A percentile compares a stretch with the other conserved stretches of the same genome.
Evolutionary conservation across 2,888 invertebrate genomes (phyloP).

Genomic region (Pomacea canaliculata): DNA sequence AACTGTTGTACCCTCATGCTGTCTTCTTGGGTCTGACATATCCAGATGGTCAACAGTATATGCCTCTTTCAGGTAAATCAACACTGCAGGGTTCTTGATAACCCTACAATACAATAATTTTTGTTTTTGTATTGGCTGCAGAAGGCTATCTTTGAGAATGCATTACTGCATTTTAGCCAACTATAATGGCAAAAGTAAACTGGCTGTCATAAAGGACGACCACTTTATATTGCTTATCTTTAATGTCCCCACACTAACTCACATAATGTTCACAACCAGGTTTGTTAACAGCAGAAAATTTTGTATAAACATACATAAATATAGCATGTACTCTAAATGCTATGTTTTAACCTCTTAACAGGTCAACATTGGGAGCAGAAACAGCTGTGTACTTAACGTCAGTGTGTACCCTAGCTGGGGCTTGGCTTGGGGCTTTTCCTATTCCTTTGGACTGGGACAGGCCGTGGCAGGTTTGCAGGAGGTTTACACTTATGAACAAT

Average conservation of each 20-base stretch:
- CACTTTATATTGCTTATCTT: no score
- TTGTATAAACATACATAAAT: not conserved
- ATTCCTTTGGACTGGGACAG: constrained; percentile 93
- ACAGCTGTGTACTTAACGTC: constrained; percentile 42
- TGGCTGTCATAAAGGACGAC: no score
- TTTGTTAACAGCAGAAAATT: not conserved
- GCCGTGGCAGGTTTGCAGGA: constrained; percentile 80
- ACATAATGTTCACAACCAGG: not conserved
- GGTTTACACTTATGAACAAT: not conserved
- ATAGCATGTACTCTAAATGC: not conserved
- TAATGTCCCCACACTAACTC: no score
- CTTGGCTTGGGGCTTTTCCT: constrained; percentile 87
- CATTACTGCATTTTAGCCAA: no score
- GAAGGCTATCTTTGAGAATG: not conserved
- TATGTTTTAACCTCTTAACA: constrained; percentile 31
- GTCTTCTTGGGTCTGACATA: constrained; percentile 45
- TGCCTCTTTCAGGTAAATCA: constrained; percentile 43
- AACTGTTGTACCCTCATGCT: constrained; percentile 48
- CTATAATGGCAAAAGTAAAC: no score
- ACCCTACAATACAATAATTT: not conserved
- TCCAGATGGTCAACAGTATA: constrained; percentile 50
- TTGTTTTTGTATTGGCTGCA: not conserved
- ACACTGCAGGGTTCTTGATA: not conserved
- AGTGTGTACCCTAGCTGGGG: constrained; percentile 75
- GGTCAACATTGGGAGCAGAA: constrained; percentile 49